A percentile compares a stretch with the other conserved stretches of the same genome.
phyloP scores from a whole-genome alignment of 1,140 invertebrate genomes.

The Drosophila leontia region DNA sequence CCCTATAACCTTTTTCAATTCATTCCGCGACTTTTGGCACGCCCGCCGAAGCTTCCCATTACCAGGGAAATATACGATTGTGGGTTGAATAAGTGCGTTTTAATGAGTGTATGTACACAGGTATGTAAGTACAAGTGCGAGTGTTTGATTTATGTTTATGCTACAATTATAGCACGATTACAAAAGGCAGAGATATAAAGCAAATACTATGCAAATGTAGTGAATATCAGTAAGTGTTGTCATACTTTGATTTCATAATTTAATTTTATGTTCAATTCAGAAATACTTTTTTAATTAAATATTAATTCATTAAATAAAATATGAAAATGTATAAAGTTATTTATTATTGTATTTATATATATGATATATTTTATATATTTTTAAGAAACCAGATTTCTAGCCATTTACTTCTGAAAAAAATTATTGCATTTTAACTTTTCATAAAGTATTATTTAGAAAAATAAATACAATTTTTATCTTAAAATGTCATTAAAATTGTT shows the following conservation, averaged over 20 bases:
- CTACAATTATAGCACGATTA: slow-evolving; percentile 9
- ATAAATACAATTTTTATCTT: neutral
- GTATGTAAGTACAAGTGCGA: neutral
- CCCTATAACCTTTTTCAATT: slow-evolving; percentile 19
- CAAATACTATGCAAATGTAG: neutral
- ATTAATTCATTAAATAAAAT: too few relatives aligned
- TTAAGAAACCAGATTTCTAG: too few relatives aligned
- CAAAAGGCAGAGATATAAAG: neutral
- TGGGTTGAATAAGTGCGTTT: slow-evolving; percentile 23
- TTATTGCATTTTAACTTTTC: neutral
- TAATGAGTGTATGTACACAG: slow-evolving; percentile 17
- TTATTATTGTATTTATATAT: too few relatives aligned
- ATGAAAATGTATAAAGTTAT: too few relatives aligned
- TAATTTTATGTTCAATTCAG: neutral
- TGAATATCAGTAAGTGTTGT: neutral
- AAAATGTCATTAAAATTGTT: too few relatives aligned
- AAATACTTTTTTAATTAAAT: neutral
- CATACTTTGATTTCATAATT: neutral
- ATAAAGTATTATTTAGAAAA: neutral
- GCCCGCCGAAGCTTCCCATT: slow-evolving; percentile 24
- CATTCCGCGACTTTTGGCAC: slow-evolving; percentile 37
- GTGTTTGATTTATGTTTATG: slow-evolving; percentile 30
- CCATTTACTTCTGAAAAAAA: neutral
- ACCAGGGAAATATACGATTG: slow-evolving; percentile 25
- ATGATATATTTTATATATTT: too few relatives aligned